Evolutionary conservation across 2,797 vertebrate species (phyloP), one percentile per base, ranked within the genome.

Genomic region (Poecilia velifera): DNA sequence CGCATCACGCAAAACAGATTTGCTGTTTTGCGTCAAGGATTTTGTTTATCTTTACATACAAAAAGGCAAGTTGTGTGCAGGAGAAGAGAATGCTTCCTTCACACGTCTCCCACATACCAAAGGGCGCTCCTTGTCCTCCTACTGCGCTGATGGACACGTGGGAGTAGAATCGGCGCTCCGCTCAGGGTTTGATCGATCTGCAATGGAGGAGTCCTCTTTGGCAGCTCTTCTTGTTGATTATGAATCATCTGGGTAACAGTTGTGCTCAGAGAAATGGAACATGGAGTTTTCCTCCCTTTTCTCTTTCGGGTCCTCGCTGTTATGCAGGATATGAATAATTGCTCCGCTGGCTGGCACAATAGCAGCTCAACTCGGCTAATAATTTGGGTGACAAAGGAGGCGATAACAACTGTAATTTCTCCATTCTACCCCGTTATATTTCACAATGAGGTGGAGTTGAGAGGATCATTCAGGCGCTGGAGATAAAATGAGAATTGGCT

Each of bases 101-200:
- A 74, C 66, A 81, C 74, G 62, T 82, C 83, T 83, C 79, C 79
- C 74, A 85, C 72, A 80, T 82, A 80, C 57, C 76, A 79, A 74
- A 80, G 82, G 76, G 76, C 76, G 80, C 86, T 81, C 76, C 81
- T 75, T 79, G 64, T 74, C 76, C 74, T 86, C 76, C 87, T 49
- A 16, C 77, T 47, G 79, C 74, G 81, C 83, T 10, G 25, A 74
- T 81, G 84, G 79, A 70, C 84, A 57, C 47, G 87, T 90, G 86
- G 86, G 89, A 90, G 87, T 81, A 49, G 76, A 89, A 76, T 90
- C 86, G 34, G 79, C 46, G 57, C 76, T 84, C 76, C 75, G 80
- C 86, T 62, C 82, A 16, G 85, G 81, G 55, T 90, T 86, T 81
- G 89, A 93, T 94, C n/a, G 92, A 93, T 91, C 87, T 47, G 76